Evolutionary conservation across 2,888 invertebrate species (phyloP), one percentile per base, ranked within the genome.

Genomic region (Mythimna pallens): DNA sequence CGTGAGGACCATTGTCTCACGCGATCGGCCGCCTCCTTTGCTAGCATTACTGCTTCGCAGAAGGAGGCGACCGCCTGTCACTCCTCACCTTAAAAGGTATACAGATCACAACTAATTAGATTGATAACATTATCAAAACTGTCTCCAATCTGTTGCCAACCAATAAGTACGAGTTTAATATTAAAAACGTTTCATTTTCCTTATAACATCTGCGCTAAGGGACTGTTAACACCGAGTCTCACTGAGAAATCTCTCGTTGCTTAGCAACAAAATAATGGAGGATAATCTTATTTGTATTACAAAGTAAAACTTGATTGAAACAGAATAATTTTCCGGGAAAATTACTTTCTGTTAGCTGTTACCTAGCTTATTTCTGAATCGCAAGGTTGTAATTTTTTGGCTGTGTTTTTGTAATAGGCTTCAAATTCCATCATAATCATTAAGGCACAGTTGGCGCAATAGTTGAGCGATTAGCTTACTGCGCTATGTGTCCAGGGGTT

Each of bases 201-300:
- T 59, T 12, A 14, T 65, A 47, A 55, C n/a, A 25, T 47, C 40
- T 14, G 8, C 14, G 3, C 43, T 8, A 8, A 25, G 59, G 12
- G 20, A 43, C 22, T 54, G 54, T 34, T 47, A 62, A 57, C 25
- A 52, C 65, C 2, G 36, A 30, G 22, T 54, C 20, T 71, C 55
- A 14, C 54, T 30, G 1, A n/a, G 43, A 73, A 40, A 58, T 63
- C 17, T 47, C 54, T 73, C 12, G 65, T 65, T 73, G 34, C 52
- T 65, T 22, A 63, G 36, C 47, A 63, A 65, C 57, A 73, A 73
- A 14, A 36, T 62, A 61, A 77, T 63, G 57, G 30, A 7, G 30
- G 73, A 62, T 73, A 66, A 77, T 73, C 66, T 52, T 63, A 34
- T 65, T 65, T 79, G 25, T 54, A 58, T 62, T 25, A 36, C 50